These are phyloP conservation scores for Tipula lateralis DNA, from an alignment of 2,888 invertebrate genomes.

Conservation along the genomic window DNA sequence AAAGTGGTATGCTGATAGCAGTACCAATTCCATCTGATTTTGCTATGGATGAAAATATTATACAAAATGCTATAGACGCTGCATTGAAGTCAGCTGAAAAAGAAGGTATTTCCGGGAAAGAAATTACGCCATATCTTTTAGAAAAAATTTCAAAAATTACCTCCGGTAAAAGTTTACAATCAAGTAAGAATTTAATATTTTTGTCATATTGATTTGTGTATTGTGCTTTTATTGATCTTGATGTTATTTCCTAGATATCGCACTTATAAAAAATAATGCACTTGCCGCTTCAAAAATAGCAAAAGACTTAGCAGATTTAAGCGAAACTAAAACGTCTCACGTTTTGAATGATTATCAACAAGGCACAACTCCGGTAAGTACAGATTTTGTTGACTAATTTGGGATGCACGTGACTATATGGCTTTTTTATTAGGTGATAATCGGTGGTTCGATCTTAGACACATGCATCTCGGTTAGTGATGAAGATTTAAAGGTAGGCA, in stretches of 20 bases:
- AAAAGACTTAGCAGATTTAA: constrained; percentile 39
- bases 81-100: constrained; percentile 61
- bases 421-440: constrained; percentile 55
- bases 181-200: constrained; percentile 59
- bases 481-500: constrained; percentile 60
- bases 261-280: constrained; percentile 91
- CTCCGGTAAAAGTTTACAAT: constrained; percentile 69
- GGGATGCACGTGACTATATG: neutral
- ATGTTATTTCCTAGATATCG: constrained; percentile 61
- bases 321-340: neutral
- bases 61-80: constrained; percentile 64
- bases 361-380: neutral
- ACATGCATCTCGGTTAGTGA: constrained; percentile 61
- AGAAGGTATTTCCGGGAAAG: constrained; percentile 69
- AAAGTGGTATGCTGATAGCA: constrained; percentile 77
- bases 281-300: constrained; percentile 76
- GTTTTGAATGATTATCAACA: neutral
- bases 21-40: constrained; percentile 80
- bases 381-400: neutral
- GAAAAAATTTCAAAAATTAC: constrained; percentile 73
- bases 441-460: constrained; percentile 77
- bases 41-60: constrained; percentile 57
- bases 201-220: neutral
- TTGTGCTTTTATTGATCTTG: constrained; percentile 29
- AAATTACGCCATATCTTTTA: constrained; percentile 89